A percentile compares a stretch with the other conserved stretches of the same genome.
phyloP scores from a whole-genome alignment of 1,140 invertebrate species.

The Fopius arisanus region DNA sequence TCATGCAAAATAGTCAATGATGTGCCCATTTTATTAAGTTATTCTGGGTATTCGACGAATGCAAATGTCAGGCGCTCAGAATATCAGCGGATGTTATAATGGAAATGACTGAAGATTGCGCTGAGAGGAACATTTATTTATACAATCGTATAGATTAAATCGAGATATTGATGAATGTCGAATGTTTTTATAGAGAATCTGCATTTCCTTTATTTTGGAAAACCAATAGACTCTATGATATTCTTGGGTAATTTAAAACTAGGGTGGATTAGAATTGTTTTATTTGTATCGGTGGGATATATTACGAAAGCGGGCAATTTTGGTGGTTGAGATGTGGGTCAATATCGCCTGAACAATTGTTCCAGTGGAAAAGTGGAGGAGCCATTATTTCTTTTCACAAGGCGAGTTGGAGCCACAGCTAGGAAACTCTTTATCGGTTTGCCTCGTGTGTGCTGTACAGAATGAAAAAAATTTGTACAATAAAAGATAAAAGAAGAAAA shows the following conservation, averaged over 20 bases:
- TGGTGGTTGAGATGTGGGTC: not conserved
- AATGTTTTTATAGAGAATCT: too few relatives aligned
- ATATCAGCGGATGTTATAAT: not conserved
- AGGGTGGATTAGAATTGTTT: not conserved
- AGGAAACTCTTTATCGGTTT: not conserved
- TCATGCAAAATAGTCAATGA: too few relatives aligned
- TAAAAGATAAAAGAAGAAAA: not conserved
- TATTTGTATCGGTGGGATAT: not conserved
- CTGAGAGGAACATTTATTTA: too few relatives aligned
- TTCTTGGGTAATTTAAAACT: not conserved
- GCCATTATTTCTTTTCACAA: slow-evolving; percentile 3
- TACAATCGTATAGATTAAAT: too few relatives aligned
- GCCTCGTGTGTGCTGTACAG: not conserved
- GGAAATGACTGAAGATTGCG: too few relatives aligned
- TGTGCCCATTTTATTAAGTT: too few relatives aligned
- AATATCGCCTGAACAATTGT: not conserved
- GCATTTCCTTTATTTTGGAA: too few relatives aligned
- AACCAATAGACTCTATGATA: not conserved
- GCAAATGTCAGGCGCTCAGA: too few relatives aligned
- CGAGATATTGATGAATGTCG: too few relatives aligned
- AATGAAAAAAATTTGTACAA: slow-evolving; percentile 5
- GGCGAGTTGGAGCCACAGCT: not conserved
- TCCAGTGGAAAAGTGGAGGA: not conserved
- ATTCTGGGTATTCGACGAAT: too few relatives aligned
- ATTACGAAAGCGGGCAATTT: not conserved